Evolutionary conservation across 2,113 vertebrate genomes (phyloP).

Genomic region (Microcebus ravelobensis): DNA sequence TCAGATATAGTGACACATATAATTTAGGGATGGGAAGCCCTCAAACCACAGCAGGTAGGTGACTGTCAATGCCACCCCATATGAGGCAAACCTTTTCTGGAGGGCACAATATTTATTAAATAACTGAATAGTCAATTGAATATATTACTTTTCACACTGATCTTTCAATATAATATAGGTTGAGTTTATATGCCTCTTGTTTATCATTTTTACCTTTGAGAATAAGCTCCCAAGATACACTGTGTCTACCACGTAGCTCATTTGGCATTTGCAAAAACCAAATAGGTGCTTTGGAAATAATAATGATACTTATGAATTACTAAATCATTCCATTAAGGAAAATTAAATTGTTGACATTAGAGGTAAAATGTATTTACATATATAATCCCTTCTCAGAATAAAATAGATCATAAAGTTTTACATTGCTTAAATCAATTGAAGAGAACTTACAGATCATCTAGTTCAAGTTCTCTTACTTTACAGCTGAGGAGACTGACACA

Average conservation of each 20-base stretch:
- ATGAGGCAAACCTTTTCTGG: neutral
- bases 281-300: neutral
- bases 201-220: neutral
- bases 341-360: neutral
- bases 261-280: neutral
- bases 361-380: neutral
- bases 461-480: neutral
- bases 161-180: neutral
- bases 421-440: neutral
- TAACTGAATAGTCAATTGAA: accelerated
- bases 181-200: neutral
- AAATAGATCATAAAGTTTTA: neutral
- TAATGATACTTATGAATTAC: neutral
- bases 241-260: accelerated
- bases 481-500: neutral
- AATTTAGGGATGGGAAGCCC: neutral
- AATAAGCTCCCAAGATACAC: neutral
- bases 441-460: neutral
- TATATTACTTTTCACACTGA: neutral
- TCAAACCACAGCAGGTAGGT: neutral
- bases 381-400: neutral
- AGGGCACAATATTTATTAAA: neutral
- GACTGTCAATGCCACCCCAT: accelerated
- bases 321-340: neutral
- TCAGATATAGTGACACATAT: accelerated